phyloP scores from a whole-genome alignment of 2,888 invertebrate genomes.

The Phaedon cochleariae region DNA sequence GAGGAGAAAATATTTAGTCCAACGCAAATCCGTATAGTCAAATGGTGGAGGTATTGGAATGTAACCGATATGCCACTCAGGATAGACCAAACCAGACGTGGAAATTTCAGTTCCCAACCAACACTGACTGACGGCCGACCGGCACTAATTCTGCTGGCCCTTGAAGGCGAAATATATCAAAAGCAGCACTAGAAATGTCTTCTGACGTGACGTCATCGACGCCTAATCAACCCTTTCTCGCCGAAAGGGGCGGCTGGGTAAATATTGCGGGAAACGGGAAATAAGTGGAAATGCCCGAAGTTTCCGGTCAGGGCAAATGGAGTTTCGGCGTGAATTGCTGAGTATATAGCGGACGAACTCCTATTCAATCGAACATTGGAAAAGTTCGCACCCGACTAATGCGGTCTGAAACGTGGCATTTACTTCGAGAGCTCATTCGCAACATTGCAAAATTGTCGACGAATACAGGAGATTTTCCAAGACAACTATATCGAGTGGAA shows the following conservation, averaged over 20 bases:
- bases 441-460: background rate
- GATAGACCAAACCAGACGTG: too few relatives aligned
- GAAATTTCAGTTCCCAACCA: too few relatives aligned
- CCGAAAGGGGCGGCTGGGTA: background rate
- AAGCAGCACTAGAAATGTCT: background rate
- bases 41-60: too few relatives aligned
- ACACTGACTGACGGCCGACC: too few relatives aligned
- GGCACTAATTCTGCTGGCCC: too few relatives aligned
- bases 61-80: too few relatives aligned
- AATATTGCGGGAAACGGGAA: background rate
- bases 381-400: background rate
- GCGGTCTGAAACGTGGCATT: background rate
- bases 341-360: background rate
- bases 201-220: background rate
- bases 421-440: background rate
- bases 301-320: background rate
- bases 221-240: background rate
- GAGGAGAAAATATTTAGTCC: too few relatives aligned
- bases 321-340: slow-evolving; percentile 2
- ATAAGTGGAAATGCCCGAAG: background rate
- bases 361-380: slow-evolving; percentile 2
- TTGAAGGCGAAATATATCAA: background rate
- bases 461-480: background rate
- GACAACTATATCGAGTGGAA: too few relatives aligned
- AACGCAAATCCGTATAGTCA: too few relatives aligned